These are phyloP conservation scores for Egretta garzetta DNA, from an alignment of 2,113 vertebrate genomes.

Conservation along the genomic window DNA sequence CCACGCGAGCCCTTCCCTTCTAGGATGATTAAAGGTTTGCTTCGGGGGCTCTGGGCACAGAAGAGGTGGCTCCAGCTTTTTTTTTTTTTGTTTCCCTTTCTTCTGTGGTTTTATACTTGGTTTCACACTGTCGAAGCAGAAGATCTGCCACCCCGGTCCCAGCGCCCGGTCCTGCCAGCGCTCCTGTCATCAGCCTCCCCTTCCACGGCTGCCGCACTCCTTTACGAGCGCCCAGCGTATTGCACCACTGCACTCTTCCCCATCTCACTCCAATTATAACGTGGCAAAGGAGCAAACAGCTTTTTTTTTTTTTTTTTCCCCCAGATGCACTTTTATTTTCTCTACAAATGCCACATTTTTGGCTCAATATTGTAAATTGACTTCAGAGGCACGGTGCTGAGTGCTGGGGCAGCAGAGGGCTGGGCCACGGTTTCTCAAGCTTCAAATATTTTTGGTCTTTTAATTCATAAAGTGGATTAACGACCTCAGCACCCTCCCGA, in stretches of 20 bases:
- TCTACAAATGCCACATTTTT: neutral
- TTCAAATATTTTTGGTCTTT: neutral
- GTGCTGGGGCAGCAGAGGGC: neutral
- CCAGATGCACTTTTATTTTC: neutral
- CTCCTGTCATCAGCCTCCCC: neutral
- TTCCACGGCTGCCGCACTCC: neutral
- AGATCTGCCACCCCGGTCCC: neutral
- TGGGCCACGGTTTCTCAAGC: fast-evolving
- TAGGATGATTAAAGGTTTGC: neutral
- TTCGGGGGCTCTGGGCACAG: neutral
- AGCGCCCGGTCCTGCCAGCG: neutral
- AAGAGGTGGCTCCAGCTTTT: neutral
- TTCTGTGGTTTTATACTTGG: neutral
- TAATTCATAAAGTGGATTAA: neutral
- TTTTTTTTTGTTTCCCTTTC: neutral
- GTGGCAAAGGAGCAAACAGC: neutral
- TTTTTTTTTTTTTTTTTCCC: neutral
- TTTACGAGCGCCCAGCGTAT: neutral
- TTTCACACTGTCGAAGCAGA: neutral
- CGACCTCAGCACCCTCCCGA: fast-evolving
- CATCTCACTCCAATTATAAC: neutral
- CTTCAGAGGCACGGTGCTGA: fast-evolving
- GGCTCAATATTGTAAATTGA: neutral
- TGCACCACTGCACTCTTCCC: neutral
- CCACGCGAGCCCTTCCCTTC: fast-evolving